Evolutionary conservation across 2,888 invertebrate genomes (phyloP).

Genomic region (Sarcophaga caerulescens): DNA sequence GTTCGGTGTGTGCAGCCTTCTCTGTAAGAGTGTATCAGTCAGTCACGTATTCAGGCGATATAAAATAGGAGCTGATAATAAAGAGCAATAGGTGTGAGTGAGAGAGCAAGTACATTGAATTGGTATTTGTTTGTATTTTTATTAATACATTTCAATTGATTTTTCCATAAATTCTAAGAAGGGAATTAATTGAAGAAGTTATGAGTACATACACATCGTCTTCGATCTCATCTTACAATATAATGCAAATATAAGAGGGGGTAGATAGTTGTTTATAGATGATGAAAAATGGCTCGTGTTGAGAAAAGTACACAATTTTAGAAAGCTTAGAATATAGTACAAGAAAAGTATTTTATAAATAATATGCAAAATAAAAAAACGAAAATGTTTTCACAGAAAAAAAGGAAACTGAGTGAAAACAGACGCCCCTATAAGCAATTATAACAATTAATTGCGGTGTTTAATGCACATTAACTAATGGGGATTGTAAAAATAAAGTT

Average conservation of each 20-base stretch:
- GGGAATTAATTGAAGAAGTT: neutral
- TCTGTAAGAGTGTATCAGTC: neutral
- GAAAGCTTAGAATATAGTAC: too few species aligned
- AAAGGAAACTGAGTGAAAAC: too few species aligned
- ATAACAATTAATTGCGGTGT: too few species aligned
- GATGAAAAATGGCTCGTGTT: too few species aligned
- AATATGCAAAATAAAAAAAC: too few species aligned
- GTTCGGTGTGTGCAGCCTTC: slow-evolving; percentile 5
- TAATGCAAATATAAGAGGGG: neutral
- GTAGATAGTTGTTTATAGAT: neutral
- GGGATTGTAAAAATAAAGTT: too few species aligned
- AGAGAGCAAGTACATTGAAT: neutral
- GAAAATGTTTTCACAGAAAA: too few species aligned
- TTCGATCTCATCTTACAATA: neutral
- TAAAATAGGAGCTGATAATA: neutral
- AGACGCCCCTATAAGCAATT: too few species aligned
- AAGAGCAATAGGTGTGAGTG: neutral
- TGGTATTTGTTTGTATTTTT: neutral
- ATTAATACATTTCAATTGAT: slow-evolving; percentile 35
- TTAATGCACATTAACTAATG: too few species aligned
- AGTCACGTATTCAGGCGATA: neutral
- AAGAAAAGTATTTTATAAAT: too few species aligned
- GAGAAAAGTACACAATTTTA: too few species aligned
- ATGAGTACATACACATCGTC: neutral
- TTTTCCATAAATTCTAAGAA: slow-evolving; percentile 3